phyloP scores from a whole-genome alignment of 2,797 vertebrate genomes.

The Pipistrellus pygmaeus region DNA sequence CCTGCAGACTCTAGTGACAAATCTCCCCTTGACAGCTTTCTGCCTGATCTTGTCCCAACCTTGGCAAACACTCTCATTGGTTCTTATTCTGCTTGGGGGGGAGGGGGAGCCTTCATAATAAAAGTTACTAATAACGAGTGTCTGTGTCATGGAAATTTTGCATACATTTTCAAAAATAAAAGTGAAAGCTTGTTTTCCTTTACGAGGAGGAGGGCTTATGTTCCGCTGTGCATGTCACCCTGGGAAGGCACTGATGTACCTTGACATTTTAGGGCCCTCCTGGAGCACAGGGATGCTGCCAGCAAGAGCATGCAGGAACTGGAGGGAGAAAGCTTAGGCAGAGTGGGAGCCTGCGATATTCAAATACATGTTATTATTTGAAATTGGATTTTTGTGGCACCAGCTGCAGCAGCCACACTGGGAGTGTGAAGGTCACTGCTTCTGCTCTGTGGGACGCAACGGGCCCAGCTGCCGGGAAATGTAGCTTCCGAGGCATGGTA shows the following conservation, averaged over 20 bases:
- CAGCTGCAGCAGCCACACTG: background rate
- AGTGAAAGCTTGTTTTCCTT: conserved; percentile 52
- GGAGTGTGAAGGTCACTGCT: conserved; percentile 56
- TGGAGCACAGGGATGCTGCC: conserved; percentile 37
- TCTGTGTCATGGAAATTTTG: conserved; percentile 1
- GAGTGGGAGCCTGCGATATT: conserved; percentile 51
- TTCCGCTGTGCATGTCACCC: conserved; percentile 20
- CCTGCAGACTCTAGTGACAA: background rate
- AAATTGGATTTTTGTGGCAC: conserved; percentile 73
- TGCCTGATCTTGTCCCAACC: background rate
- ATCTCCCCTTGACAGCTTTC: background rate
- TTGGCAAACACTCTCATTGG: background rate
- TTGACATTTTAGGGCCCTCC: conserved; percentile 65
- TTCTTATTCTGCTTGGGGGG: background rate
- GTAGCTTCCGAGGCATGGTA: background rate
- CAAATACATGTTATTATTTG: conserved; percentile 61
- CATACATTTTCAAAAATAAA: conserved; percentile 50
- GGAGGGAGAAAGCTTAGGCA: conserved; percentile 61
- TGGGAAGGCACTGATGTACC: conserved; percentile 62
- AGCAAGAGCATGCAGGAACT: conserved; percentile 54
- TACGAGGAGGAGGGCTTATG: background rate
- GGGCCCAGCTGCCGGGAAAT: background rate
- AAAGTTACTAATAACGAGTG: conserved; percentile 45
- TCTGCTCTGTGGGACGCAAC: background rate
- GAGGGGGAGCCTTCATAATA: background rate